Evolutionary conservation across 1,140 invertebrate species (phyloP).

Genomic region (Drosophila seguyi): DNA sequence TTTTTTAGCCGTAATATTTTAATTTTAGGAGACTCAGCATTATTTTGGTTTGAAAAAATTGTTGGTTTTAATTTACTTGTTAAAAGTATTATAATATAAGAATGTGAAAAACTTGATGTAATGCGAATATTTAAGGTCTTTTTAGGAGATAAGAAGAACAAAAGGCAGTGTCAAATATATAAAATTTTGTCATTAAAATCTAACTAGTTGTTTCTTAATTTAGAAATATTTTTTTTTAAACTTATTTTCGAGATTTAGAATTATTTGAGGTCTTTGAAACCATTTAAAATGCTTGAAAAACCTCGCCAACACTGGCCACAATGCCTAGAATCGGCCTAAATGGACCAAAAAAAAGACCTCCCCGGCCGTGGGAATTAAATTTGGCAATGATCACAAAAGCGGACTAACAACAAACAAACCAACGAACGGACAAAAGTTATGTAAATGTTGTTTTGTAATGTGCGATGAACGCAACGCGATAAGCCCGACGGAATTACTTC

Average conservation of each 20-base stretch:
- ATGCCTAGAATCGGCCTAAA: slow-evolving; percentile 5
- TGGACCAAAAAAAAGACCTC: slow-evolving; percentile 30
- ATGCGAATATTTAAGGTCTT: too few species aligned
- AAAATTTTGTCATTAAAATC: too few species aligned
- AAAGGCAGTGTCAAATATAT: too few species aligned
- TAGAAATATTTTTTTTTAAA: too few species aligned
- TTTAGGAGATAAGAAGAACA: too few species aligned
- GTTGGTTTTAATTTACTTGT: too few species aligned
- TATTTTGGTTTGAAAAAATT: too few species aligned
- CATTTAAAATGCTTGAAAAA: not conserved
- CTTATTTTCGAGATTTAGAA: too few species aligned
- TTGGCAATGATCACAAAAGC: slow-evolving; percentile 63
- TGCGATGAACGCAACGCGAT: slow-evolving; percentile 82
- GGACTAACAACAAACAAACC: too few species aligned
- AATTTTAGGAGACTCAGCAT: too few species aligned
- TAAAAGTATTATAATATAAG: not conserved
- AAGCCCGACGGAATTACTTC: slow-evolving; percentile 74
- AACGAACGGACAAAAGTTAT: slow-evolving; percentile 71
- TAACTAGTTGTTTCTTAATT: too few species aligned
- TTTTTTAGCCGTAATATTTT: not conserved
- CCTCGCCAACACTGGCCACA: not conserved
- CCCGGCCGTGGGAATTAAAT: slow-evolving; percentile 71
- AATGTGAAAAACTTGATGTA: not conserved
- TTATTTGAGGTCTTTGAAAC: too few species aligned
- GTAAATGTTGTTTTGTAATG: slow-evolving; percentile 82